Conservation (phyloP, 2,888 invertebrate genomes). For the Alentia gelatinosa region DNA sequence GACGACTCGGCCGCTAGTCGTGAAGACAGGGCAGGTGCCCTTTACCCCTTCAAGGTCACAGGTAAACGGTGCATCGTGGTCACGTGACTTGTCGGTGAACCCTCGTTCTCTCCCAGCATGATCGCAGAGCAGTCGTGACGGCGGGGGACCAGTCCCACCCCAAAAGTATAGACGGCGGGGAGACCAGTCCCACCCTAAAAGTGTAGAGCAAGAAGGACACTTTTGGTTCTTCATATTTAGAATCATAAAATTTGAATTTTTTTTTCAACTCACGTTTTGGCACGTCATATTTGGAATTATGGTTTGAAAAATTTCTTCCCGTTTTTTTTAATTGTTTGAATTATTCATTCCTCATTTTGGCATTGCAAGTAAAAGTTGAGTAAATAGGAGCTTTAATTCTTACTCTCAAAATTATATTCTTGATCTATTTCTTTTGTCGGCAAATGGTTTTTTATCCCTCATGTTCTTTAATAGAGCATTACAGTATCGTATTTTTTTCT, state of each 20-base stretch:
- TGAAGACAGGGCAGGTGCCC: neutral
- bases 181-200: neutral
- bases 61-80: conserved; percentile 26
- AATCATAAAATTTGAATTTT: too few relatives aligned
- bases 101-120: neutral
- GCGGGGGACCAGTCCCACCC: neutral
- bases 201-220: neutral
- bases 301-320: neutral
- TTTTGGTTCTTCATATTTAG: too few relatives aligned
- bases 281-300: neutral
- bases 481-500: neutral
- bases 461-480: too few relatives aligned
- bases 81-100: neutral
- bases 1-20: neutral
- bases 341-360: neutral
- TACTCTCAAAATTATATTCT: too few relatives aligned
- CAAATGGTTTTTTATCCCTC: too few relatives aligned
- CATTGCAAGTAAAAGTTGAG: too few relatives aligned
- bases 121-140: neutral
- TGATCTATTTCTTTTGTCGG: too few relatives aligned
- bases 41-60: conserved; percentile 14
- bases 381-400: too few relatives aligned
- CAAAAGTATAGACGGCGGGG: too few relatives aligned
- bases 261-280: too few relatives aligned
- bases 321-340: too few relatives aligned